These are phyloP conservation scores for Eclectus roratus DNA, from an alignment of 2,113 vertebrate species.

Conservation along the genomic window DNA sequence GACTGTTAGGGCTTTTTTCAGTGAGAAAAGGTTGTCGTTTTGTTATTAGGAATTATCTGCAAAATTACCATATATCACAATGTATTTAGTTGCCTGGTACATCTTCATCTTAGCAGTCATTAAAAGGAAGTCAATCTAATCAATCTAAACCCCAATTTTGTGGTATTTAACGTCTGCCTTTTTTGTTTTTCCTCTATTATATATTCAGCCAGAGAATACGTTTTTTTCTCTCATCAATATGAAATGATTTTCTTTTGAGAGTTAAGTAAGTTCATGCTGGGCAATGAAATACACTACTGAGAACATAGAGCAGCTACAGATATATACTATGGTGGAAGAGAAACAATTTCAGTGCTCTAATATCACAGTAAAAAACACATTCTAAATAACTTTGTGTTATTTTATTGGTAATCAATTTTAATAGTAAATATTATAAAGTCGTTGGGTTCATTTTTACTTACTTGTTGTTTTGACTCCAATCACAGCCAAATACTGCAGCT, in stretches of 20 bases:
- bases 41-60: neutral
- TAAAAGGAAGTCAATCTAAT: neutral
- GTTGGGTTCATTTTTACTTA: constrained; percentile 68
- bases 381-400: neutral
- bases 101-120: neutral
- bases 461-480: constrained; percentile 99
- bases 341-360: neutral
- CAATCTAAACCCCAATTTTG: neutral
- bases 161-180: neutral
- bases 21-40: neutral
- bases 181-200: accelerated
- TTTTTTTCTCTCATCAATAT: neutral
- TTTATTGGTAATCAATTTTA: neutral
- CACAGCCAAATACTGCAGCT: constrained; percentile 94
- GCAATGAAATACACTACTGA: neutral
- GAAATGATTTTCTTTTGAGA: neutral
- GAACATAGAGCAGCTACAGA: neutral
- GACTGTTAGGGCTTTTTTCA: accelerated
- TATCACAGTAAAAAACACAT: neutral
- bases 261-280: neutral
- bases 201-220: neutral
- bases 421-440: neutral
- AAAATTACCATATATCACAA: neutral
- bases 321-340: neutral
- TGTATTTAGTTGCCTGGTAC: neutral